Evolutionary conservation across 2,113 vertebrate genomes (phyloP).

Genomic region (Nicator chloris): DNA sequence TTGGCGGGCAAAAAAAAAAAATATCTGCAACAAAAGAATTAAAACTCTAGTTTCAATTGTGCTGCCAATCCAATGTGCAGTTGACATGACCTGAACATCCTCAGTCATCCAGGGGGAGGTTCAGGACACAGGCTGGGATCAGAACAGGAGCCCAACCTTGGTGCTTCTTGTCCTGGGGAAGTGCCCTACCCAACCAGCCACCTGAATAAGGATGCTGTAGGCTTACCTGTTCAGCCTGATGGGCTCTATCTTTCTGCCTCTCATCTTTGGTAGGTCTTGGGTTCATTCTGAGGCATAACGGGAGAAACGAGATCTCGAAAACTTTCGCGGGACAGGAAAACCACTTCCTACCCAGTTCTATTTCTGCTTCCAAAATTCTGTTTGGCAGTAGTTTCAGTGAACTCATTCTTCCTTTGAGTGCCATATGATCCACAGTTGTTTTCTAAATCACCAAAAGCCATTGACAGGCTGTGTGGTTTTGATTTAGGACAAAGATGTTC

Average conservation of each 20-base stretch:
- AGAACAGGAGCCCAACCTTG: not conserved
- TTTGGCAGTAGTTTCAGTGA: constrained; percentile 49
- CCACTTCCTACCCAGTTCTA: constrained; percentile 62
- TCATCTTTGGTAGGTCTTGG: not conserved
- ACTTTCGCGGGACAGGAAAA: constrained; percentile 55
- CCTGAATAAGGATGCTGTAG: not conserved
- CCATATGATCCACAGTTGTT: constrained; percentile 61
- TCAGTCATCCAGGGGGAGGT: not conserved
- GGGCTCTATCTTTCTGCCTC: not conserved
- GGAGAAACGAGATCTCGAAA: constrained; percentile 31
- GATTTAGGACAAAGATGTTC: constrained; percentile 58
- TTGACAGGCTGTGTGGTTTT: constrained; percentile 57
- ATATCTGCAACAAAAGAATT: not conserved
- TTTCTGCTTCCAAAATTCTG: constrained; percentile 51
- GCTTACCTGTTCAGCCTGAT: not conserved
- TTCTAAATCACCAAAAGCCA: constrained; percentile 60
- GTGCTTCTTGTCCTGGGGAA: not conserved
- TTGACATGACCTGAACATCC: not conserved
- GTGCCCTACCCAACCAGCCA: not conserved
- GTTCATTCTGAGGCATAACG: not conserved
- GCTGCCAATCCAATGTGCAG: not conserved
- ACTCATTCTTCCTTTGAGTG: constrained; percentile 61
- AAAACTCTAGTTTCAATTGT: not conserved
- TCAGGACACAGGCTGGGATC: not conserved
- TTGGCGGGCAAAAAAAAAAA: not conserved